Evolutionary conservation across 2,888 invertebrate genomes (phyloP), one percentile per base, ranked within the genome.

Genomic region (Hydrotaea diabolus): DNA sequence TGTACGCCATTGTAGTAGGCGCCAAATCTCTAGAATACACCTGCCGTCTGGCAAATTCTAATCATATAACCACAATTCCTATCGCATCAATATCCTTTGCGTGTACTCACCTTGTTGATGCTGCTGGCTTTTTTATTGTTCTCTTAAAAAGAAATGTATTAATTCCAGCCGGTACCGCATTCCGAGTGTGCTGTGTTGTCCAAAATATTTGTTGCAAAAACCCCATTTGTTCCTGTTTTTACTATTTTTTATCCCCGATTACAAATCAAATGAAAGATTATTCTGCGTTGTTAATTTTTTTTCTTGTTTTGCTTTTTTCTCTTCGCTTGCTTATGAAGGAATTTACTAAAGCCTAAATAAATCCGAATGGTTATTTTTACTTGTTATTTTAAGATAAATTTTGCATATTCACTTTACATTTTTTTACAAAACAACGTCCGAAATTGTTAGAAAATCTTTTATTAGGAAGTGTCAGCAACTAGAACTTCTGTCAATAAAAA

Each of bases 131-230:
- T 53, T 82, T 69, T 21, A 43, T 82, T 46, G 82, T 79, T 8
- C 59, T 80, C 59, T 82, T 74, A 43, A 85, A 77, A 46, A 73
- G 55, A 11, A 77, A 69, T 73, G 79, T 43, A 77, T 82, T 73
- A 15, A 82, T 74, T 36, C 77, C 59, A 0, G 59, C 72, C 7
- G 76, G 57, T 7, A 82, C 4, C 19, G 46, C 59, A 62, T 55
- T 82, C 62, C 46, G 66, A 74, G 79, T 72, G 59, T 64, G 81
- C 31, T 31, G 31, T 7, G 31, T 31, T 21, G 77, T 80, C 82
- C 82, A 85, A 69, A 85, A 69, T 19, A 82, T 62, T 77, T 75
- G 59, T 77, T 85, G 85, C 73, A 85, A 77, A 36, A 85, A 9
- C 43, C 85, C 85, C 85, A 85, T 85, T 80, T 82, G 82, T 53